These are phyloP conservation scores for Drosophila lutescens DNA, from an alignment of 2,888 invertebrate species.

Conservation along the genomic window DNA sequence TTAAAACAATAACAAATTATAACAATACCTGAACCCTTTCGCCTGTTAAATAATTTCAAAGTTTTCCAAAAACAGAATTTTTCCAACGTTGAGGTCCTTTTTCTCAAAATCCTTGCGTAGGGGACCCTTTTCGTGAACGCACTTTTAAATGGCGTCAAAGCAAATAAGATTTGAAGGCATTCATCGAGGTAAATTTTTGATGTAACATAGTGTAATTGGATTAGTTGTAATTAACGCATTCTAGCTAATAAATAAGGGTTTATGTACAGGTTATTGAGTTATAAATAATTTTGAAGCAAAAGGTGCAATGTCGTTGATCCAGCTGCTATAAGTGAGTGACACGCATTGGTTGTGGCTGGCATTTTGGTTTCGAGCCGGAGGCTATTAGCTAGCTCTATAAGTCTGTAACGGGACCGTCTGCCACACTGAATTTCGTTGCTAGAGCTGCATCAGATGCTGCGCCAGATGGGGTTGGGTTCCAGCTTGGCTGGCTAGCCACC, in stretches of 20 bases:
- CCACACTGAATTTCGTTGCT: slow-evolving; percentile 79
- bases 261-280: slow-evolving; percentile 64
- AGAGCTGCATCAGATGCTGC: slow-evolving; percentile 46
- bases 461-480: slow-evolving; percentile 47
- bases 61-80: no score
- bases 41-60: no score
- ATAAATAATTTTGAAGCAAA: slow-evolving; percentile 72
- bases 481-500: slow-evolving; percentile 58
- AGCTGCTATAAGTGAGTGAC: slow-evolving; percentile 79
- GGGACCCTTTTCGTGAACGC: no score
- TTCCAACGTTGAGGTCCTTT: no score
- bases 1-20: no score
- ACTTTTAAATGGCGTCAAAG: no score
- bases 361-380: slow-evolving; percentile 1
- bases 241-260: neutral
- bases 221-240: slow-evolving; percentile 17
- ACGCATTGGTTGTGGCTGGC: slow-evolving; percentile 48
- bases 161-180: no score
- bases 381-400: slow-evolving; percentile 83
- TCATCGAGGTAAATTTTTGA: no score
- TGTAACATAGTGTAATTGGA: neutral
- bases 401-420: slow-evolving; percentile 83
- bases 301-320: slow-evolving; percentile 52
- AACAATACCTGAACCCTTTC: no score
- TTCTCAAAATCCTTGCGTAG: no score